These are phyloP conservation scores for Listronotus bonariensis DNA, from an alignment of 1,140 invertebrate species.

Conservation along the genomic window DNA sequence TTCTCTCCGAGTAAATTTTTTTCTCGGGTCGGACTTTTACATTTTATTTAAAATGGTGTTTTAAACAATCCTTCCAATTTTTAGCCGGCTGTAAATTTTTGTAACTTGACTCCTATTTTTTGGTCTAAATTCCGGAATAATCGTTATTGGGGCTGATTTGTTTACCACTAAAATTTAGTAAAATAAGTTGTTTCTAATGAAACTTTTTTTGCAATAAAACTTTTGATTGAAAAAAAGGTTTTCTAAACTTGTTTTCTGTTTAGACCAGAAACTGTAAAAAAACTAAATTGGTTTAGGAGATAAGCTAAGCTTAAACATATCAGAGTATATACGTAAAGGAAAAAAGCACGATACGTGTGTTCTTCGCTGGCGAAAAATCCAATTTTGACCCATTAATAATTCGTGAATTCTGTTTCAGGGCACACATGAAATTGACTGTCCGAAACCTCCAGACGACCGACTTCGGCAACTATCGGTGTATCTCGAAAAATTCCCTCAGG, in stretches of 20 bases:
- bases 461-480: slow-evolving; percentile 85
- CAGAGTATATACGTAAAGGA: slow-evolving; percentile 7
- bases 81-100: no score
- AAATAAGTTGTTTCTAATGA: background rate
- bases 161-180: no score
- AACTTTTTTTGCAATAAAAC: slow-evolving; percentile 4
- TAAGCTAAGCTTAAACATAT: slow-evolving; percentile 9
- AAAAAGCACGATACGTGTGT: slow-evolving; percentile 19
- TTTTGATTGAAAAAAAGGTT: background rate
- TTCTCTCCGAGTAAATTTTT: no score
- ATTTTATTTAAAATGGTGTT: no score
- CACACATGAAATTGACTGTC: slow-evolving; percentile 85
- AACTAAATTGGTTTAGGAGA: slow-evolving; percentile 15
- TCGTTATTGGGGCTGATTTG: no score
- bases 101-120: no score
- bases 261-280: background rate
- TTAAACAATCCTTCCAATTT: no score
- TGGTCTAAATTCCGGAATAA: no score
- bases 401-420: slow-evolving; percentile 55
- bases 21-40: no score
- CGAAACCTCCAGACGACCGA: slow-evolving; percentile 75
- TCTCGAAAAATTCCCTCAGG: slow-evolving; percentile 92
- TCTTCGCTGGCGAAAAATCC: slow-evolving; percentile 32
- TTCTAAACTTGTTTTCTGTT: background rate
- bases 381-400: slow-evolving; percentile 57